Base-by-base conservation (phyloP, 1,140 invertebrate species). In the Solen grandis region DNA sequence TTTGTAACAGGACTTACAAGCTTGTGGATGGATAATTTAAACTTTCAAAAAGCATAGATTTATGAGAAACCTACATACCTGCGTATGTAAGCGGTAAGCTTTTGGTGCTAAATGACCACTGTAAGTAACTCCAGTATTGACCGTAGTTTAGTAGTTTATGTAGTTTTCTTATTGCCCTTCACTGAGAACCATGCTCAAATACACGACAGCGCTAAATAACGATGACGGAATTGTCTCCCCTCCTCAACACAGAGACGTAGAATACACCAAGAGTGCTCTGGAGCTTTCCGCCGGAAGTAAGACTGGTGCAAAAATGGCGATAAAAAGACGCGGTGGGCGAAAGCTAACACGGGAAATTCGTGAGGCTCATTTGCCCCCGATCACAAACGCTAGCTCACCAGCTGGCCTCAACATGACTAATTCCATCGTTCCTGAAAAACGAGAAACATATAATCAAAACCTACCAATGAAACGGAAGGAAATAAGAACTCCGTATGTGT, bases 151-250 rank as follows among this genome's bases (percentile, higher is more conserved):
- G n/a, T n/a, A n/a, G n/a, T n/a, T n/a, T n/a, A n/a, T n/a, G n/a
- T n/a, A n/a, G n/a, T n/a, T n/a, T n/a, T n/a, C n/a, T n/a, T n/a
- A n/a, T n/a, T n/a, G n/a, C n/a, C n/a, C n/a, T n/a, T n/a, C n/a
- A n/a, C n/a, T n/a, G n/a, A n/a, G n/a, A n/a, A n/a, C n/a, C n/a
- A 86, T 86, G 85, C 46, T 86, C 29, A 86, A 86, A 69, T 86
- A 86, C 46, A 73, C 85, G 1, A 79, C 77, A 29, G 77, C 60
- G 0, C 33, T 81, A 14, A 60, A 70, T 8, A 82, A 81, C 52
- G 85, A 86, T 8, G 85, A 86, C 33, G 82, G 85, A 19, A 60
- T 81, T 16, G 75, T 82, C 27, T 86, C 85, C 3, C 85, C 85
- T 8, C 46, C 82, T 16, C 85, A 84, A 38, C 52, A 75, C 36